Evolutionary conservation across 2,797 vertebrate genomes (phyloP).

Genomic region (Scarus forsteni): DNA sequence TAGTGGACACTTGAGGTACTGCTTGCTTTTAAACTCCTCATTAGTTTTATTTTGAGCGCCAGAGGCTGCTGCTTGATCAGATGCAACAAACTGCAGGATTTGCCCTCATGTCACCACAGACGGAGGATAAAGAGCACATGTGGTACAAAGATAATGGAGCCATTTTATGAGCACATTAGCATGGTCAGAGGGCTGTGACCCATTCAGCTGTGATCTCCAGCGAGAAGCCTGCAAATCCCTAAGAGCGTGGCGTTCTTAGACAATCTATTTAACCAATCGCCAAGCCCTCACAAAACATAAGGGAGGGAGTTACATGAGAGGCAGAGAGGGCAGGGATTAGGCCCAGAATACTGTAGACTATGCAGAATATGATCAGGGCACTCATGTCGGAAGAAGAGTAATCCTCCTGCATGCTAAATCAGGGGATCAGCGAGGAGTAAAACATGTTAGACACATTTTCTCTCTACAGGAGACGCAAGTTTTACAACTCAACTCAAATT

Average conservation of each 20-base stretch:
- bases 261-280: slow-evolving; percentile 23
- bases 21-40: too few species aligned
- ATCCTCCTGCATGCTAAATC: slow-evolving; percentile 52
- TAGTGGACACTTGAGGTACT: too few species aligned
- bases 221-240: slow-evolving; percentile 30
- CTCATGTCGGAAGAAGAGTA: slow-evolving; percentile 55
- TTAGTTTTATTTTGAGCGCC: too few species aligned
- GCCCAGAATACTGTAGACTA: slow-evolving; percentile 41
- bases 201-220: slow-evolving; percentile 8
- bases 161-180: slow-evolving; percentile 10
- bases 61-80: background rate
- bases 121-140: background rate
- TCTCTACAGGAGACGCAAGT: slow-evolving; percentile 27
- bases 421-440: slow-evolving; percentile 21
- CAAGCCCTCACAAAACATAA: slow-evolving; percentile 39
- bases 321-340: slow-evolving; percentile 41
- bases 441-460: slow-evolving; percentile 26
- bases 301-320: slow-evolving; percentile 25
- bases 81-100: slow-evolving; percentile 1
- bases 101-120: background rate
- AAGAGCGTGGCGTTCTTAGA: background rate
- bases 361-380: slow-evolving; percentile 51
- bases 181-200: slow-evolving; percentile 11
- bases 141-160: background rate
- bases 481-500: slow-evolving; percentile 35